phyloP scores from a whole-genome alignment of 1,140 invertebrate species.

The Adoxophyes honmai region DNA sequence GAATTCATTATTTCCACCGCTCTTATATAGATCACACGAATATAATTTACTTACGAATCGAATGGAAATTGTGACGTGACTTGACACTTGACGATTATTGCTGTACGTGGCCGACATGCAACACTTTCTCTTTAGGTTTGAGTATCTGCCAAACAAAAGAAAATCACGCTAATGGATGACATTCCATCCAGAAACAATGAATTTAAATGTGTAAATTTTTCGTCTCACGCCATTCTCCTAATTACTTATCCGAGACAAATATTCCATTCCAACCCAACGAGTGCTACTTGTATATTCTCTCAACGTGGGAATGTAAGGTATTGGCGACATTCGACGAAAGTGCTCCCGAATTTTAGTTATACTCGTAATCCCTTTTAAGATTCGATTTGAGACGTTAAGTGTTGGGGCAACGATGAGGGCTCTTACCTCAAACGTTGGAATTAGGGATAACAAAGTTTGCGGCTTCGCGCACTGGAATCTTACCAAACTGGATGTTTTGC shows the following conservation, averaged over 20 bases:
- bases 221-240: no score
- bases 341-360: background rate
- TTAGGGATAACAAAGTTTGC: conserved; percentile 14
- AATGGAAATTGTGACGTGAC: conserved; percentile 15
- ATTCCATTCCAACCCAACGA: no score
- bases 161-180: no score
- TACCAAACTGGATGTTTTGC: background rate
- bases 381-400: conserved; percentile 13
- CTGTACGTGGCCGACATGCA: no score
- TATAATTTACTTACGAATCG: conserved; percentile 29
- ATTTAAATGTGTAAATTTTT: no score
- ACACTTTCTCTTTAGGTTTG: no score
- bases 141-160: no score
- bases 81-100: background rate
- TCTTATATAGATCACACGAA: conserved; percentile 32
- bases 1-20: conserved; percentile 59
- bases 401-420: background rate
- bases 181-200: no score
- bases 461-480: background rate
- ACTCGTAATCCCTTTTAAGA: conserved; percentile 5
- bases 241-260: no score
- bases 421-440: conserved; percentile 8
- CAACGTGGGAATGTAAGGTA: background rate
- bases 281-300: no score
- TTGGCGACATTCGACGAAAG: background rate